These are phyloP conservation scores for Euphydryas editha DNA, from an alignment of 2,888 invertebrate genomes.

Conservation along the genomic window DNA sequence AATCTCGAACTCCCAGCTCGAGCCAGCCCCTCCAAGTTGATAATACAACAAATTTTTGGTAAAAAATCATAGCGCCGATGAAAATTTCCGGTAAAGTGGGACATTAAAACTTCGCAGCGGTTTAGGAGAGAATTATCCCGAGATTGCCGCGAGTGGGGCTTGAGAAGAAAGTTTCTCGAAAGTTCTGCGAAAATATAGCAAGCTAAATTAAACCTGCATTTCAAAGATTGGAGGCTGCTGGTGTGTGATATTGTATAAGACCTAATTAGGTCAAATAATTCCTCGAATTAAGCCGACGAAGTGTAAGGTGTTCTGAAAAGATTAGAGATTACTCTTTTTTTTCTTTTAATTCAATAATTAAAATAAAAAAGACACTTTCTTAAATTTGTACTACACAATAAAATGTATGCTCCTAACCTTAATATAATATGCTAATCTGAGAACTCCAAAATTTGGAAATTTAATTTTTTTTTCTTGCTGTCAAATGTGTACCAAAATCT, in stretches of 20 bases:
- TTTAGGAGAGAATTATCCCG: slow-evolving; percentile 59
- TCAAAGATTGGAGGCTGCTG: slow-evolving; percentile 22
- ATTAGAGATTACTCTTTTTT: not conserved
- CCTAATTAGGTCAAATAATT: slow-evolving; percentile 14
- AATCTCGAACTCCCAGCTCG: no score
- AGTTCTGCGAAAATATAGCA: slow-evolving; percentile 47
- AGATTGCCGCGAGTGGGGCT: slow-evolving; percentile 57
- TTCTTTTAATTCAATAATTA: no score
- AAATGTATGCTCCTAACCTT: no score
- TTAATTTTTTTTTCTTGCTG: no score
- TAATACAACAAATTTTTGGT: slow-evolving; percentile 22
- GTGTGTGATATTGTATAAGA: slow-evolving; percentile 17
- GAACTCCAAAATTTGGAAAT: no score
- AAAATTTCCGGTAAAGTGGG: slow-evolving; percentile 54
- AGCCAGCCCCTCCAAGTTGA: no score
- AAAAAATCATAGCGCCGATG: slow-evolving; percentile 30
- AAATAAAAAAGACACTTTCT: no score
- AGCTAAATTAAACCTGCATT: slow-evolving; percentile 46
- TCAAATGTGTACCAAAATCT: no score
- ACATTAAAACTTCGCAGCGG: slow-evolving; percentile 66
- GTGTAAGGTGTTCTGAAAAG: not conserved
- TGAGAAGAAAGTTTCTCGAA: slow-evolving; percentile 47
- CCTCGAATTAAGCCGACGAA: no score
- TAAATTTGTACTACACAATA: no score
- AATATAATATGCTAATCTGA: no score